A percentile compares a stretch with the other conserved stretches of the same genome.
Conservation (phyloP, 2,113 vertebrate genomes). For the Aegotheles bennettii region DNA sequence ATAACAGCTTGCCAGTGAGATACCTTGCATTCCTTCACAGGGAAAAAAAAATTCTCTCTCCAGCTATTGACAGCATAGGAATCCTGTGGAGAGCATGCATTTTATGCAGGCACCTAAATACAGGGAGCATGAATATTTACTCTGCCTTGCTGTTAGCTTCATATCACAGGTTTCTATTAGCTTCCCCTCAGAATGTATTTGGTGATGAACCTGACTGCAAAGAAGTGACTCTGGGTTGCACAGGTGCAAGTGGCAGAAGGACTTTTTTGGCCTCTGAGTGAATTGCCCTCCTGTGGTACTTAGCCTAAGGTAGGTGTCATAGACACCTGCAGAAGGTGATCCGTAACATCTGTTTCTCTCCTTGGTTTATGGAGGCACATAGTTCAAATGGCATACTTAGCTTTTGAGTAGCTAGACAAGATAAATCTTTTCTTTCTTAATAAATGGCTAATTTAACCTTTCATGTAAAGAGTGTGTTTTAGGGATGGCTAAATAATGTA, state of each 20-base stretch:
- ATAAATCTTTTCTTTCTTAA: background rate
- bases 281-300: background rate
- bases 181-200: background rate
- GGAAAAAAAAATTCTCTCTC: accelerated
- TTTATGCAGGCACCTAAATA: background rate
- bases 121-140: background rate
- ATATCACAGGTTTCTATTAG: background rate
- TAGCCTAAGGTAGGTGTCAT: background rate
- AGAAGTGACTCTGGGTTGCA: background rate
- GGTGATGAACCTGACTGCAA: background rate
- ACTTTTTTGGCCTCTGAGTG: background rate
- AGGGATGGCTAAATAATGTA: background rate
- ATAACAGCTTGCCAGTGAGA: background rate
- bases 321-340: conserved; percentile 20
- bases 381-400: background rate
- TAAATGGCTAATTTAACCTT: background rate
- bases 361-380: background rate
- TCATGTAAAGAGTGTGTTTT: background rate
- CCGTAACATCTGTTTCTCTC: background rate
- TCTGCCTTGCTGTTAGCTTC: background rate
- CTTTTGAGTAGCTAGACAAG: background rate
- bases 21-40: background rate
- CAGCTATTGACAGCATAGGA: background rate
- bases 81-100: background rate
- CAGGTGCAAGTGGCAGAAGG: background rate